Evolutionary conservation across 30 jellyfish, hydroid and myxozoan species (phyloP), one percentile per base, ranked within the genome.

Genomic region (Hydractinia echinata): DNA sequence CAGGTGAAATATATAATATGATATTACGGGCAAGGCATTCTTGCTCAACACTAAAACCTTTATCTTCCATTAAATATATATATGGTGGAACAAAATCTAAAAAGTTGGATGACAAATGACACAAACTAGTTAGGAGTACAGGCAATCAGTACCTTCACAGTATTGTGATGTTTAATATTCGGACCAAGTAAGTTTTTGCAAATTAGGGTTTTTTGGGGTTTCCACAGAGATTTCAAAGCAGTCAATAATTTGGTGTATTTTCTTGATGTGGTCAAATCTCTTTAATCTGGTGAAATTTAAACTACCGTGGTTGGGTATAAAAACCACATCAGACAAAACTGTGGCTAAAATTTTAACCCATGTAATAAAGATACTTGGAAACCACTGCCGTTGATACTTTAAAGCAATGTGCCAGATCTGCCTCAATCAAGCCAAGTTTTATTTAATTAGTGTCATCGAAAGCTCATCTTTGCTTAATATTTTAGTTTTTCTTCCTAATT

Each of bases 11-110:
- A 67, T 48, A 81, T n/a, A 81, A 53, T 15, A 50, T 49, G 76
- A 73, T 73, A 21, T 54, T 49, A 21, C 7, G 19, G n/a, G 20
- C 84, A 30, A 54, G 16, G 9, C 82, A 76, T 54, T 81, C 88
- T 21, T 39, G 55, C n/a, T 61, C 85, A 16, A 79, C 60, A 13
- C 1, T 79, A 49, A 79, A 61, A 61, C 87, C 87, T 67, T 66
- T 66, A 54, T 66, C 86, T 11, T 86, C 88, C 87, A 81, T 81
- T 16, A 81, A 18, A 10, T 0, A 67, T 6, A 0, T 18, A 54
- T 81, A 81, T 20, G 48, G 72, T 11, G 82, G 4, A 18, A 66
- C 18, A 66, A 21, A 20, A 67, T 67, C 49, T 50, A 66, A 53
- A 67, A 81, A 81, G 16, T 61, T 21, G 39, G n/a, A n/a, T n/a